phyloP scores from a whole-genome alignment of 2,797 vertebrate species.

The Cebuella pygmaea region DNA sequence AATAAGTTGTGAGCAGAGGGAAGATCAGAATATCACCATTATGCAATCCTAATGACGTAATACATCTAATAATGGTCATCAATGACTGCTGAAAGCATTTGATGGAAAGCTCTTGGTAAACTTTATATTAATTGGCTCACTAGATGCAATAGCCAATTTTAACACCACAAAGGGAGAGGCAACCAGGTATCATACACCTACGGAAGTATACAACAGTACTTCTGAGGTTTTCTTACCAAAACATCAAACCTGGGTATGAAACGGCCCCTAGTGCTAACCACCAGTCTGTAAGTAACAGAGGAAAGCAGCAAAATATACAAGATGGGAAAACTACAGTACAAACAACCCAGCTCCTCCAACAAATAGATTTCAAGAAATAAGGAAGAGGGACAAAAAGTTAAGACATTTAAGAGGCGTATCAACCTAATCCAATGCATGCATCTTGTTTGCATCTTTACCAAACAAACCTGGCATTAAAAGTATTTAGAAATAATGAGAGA shows the following conservation, averaged over 20 bases:
- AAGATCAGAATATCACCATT: not conserved
- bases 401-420: not conserved
- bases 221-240: not conserved
- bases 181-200: not conserved
- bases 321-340: not conserved
- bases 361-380: not conserved
- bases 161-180: not conserved
- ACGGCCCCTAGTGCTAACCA: not conserved
- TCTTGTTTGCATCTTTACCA: not conserved
- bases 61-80: not conserved
- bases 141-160: not conserved
- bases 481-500: conserved; percentile 15
- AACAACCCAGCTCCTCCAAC: not conserved
- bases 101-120: not conserved
- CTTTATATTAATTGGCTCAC: not conserved
- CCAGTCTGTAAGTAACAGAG: not conserved
- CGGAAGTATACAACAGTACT: not conserved
- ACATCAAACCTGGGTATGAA: not conserved
- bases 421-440: not conserved
- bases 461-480: not conserved
- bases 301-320: not conserved
- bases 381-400: not conserved
- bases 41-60: not conserved
- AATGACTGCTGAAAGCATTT: not conserved
- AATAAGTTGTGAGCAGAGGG: not conserved